A percentile compares a stretch with the other conserved stretches of the same genome.
Conservation (phyloP, 1,140 invertebrate genomes). For the Dendroctonus valens region DNA sequence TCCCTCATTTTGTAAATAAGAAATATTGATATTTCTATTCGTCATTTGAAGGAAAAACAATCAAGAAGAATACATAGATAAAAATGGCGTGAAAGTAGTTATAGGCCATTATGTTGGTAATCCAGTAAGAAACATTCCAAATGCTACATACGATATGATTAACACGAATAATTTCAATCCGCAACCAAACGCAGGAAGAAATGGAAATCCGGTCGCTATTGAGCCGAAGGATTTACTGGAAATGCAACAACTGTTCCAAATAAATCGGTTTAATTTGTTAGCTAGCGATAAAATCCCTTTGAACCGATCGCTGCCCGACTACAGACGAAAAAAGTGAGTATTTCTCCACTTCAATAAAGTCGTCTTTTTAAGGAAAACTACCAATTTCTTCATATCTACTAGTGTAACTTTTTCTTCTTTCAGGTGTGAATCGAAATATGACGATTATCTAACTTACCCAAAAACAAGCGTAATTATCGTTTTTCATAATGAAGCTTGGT, state of each 20-base stretch:
- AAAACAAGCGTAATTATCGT: slow-evolving; percentile 81
- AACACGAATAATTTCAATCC: slow-evolving; percentile 82
- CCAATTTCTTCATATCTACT: neutral
- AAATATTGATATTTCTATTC: neutral
- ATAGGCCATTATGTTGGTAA: slow-evolving; percentile 79
- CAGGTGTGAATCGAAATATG: slow-evolving; percentile 42
- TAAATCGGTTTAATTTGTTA: slow-evolving; percentile 89
- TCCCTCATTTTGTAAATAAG: too few species aligned
- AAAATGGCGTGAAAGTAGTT: slow-evolving; percentile 71
- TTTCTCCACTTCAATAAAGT: neutral
- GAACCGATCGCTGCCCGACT: slow-evolving; percentile 87
- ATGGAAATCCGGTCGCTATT: slow-evolving; percentile 79
- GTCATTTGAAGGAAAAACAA: slow-evolving; percentile 42
- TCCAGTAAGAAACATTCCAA: slow-evolving; percentile 41
- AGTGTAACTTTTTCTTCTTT: slow-evolving; percentile 15
- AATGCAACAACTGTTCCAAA: slow-evolving; percentile 78
- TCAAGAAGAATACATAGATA: slow-evolving; percentile 71
- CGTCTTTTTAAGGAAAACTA: slow-evolving; percentile 1
- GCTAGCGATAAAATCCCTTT: slow-evolving; percentile 90
- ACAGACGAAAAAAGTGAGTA: slow-evolving; percentile 68
- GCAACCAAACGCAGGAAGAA: slow-evolving; percentile 69
- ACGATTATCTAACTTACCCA: slow-evolving; percentile 43
- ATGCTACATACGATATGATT: slow-evolving; percentile 65
- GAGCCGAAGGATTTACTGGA: slow-evolving; percentile 69
- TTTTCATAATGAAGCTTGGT: slow-evolving; percentile 94